Base-by-base conservation (phyloP, 2,888 invertebrate species). In the Eupeodes luniger region DNA sequence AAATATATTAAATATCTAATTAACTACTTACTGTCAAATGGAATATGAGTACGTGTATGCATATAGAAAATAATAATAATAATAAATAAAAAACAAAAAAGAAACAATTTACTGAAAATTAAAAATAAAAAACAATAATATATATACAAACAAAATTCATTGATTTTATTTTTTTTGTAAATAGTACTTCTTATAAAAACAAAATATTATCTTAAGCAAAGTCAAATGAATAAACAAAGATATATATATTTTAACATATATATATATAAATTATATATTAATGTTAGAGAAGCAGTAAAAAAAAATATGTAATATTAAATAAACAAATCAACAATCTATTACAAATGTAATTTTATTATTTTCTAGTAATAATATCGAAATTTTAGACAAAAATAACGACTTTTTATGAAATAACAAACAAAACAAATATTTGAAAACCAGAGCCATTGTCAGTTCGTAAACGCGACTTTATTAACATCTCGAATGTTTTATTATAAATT, bases 261-360 rank as follows among this genome's bases (percentile, higher is more conserved):
- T 62, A 59, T 49, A 64, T 51, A 57, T 53, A 64, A 44, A 64
- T 64, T 62, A 79, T 86, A 81, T 77, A 74, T 82, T 67, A 76
- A 80, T 83, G 83, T 83, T 82, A 79, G 82, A 79, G 82, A 64
- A 78, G 82, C 55, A 75, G 81, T 81, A 64, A 61, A 12, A 19
- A 55, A 19, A 62, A 69, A 64, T 11, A 51, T 64, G 5, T 66
- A 66, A 64, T 53, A 64, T 49, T 62, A 64, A 47, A 80, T 14
- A 57, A 57, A 19, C 5, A 57, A 36, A 55, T 11, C 59, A 36
- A 69, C 70, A 57, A 79, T 55, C 64, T 64, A 85, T 64, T 53
- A 64, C 62, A 12, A 27, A 67, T 74, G 74, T 79, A 79, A 84
- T 77, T 74, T 82, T 61, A 83, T 76, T 80, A 72, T 69, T 69